A percentile compares a stretch with the other conserved stretches of the same genome.
phyloP scores from a whole-genome alignment of 2,797 vertebrate genomes.

The Coracias cyanogaster region DNA sequence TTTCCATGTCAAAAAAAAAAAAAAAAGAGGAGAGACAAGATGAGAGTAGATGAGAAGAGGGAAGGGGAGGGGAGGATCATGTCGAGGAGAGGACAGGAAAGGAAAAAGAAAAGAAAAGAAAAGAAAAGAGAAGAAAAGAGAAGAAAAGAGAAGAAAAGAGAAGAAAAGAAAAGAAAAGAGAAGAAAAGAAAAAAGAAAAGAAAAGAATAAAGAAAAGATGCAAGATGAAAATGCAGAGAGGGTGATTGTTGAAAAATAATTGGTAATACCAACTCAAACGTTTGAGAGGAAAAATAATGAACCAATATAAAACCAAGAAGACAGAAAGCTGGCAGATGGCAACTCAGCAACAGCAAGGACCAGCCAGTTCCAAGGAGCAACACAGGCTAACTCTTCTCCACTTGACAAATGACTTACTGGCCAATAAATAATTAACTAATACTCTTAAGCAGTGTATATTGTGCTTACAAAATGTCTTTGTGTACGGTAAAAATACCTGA shows the following conservation, averaged over 20 bases:
- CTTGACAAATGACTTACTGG: not conserved
- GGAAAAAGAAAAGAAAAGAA: too few relatives aligned
- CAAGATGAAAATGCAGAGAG: not conserved
- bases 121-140: too few relatives aligned
- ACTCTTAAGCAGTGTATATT: not conserved
- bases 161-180: too few relatives aligned
- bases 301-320: not conserved
- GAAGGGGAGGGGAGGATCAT: too few relatives aligned
- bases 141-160: too few relatives aligned
- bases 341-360: not conserved
- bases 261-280: not conserved
- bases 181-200: too few relatives aligned
- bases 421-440: not conserved
- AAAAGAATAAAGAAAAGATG: not conserved
- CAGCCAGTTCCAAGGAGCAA: not conserved
- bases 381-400: not conserved
- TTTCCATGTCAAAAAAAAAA: not conserved
- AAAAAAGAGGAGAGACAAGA: too few relatives aligned
- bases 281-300: not conserved
- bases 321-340: not conserved
- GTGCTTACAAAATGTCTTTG: not conserved
- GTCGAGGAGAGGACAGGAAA: too few relatives aligned
- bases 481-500: not conserved
- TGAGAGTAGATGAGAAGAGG: too few relatives aligned
- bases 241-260: not conserved